A percentile compares a stretch with the other conserved stretches of the same genome.
phyloP scores from a whole-genome alignment of 2,797 vertebrate species.

The Sardinella longiceps region DNA sequence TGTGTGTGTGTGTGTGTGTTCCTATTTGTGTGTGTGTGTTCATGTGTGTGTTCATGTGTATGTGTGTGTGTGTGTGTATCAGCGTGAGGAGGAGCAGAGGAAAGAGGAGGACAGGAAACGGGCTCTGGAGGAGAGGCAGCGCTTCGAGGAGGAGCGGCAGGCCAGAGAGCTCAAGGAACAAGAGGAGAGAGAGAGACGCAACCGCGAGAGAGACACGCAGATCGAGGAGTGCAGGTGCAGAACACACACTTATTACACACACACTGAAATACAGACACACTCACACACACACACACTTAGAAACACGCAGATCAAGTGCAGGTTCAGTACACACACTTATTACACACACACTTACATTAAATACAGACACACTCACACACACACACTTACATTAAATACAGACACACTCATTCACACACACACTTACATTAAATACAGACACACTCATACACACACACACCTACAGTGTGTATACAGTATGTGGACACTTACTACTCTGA shows the following conservation, averaged over 20 bases:
- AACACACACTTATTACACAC: background rate
- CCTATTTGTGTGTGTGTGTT: background rate
- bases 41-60: background rate
- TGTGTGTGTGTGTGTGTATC: slow-evolving; percentile 25
- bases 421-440: background rate
- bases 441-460: background rate
- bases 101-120: slow-evolving; percentile 93
- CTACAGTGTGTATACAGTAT: too few species aligned
- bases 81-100: slow-evolving; percentile 94
- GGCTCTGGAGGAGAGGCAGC: slow-evolving; percentile 83
- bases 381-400: too few species aligned
- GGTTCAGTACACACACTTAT: too few species aligned
- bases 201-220: slow-evolving; percentile 83
- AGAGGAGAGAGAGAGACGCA: slow-evolving; percentile 83
- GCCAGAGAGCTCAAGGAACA: slow-evolving; percentile 91
- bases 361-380: background rate
- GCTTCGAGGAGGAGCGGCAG: slow-evolving; percentile 94
- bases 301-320: too few species aligned
- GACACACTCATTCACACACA: background rate
- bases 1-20: too few species aligned
- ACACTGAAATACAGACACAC: background rate
- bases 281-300: background rate
- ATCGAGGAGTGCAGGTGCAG: slow-evolving; percentile 90
- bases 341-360: background rate
- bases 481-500: background rate